A percentile compares a stretch with the other conserved stretches of the same genome.
These are phyloP conservation scores for Brevimyrus niger DNA, from an alignment of 2,113 vertebrate genomes.

Conservation along the genomic window DNA sequence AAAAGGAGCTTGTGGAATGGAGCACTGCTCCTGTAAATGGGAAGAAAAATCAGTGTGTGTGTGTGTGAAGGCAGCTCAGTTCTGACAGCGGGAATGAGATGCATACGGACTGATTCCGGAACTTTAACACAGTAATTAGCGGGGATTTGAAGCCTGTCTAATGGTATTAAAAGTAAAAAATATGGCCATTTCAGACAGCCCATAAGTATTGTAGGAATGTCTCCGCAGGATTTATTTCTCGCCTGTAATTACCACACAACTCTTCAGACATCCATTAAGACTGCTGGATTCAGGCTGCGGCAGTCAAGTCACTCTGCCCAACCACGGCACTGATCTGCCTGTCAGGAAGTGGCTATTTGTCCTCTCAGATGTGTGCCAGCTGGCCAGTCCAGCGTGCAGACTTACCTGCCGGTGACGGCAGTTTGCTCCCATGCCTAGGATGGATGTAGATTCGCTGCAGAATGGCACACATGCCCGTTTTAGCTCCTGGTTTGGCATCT, in stretches of 20 bases:
- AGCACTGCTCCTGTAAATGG: not conserved
- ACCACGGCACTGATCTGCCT: conserved; percentile 23
- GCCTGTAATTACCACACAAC: not conserved
- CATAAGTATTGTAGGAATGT: not conserved
- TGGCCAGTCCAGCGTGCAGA: not conserved
- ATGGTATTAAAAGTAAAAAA: not conserved
- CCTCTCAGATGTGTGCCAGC: not conserved
- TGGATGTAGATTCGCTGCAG: not conserved
- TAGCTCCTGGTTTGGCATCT: not conserved
- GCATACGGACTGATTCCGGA: not conserved
- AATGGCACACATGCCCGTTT: conserved; percentile 16
- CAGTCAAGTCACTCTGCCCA: conserved; percentile 19
- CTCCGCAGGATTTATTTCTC: not conserved
- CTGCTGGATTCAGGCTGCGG: not conserved
- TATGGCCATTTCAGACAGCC: not conserved
- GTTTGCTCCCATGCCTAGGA: not conserved
- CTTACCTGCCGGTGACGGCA: not conserved
- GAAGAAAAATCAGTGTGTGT: not conserved
- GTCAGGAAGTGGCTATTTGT: not conserved
- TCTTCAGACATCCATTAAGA: not conserved
- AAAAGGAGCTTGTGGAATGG: not conserved
- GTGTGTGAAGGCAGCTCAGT: not conserved
- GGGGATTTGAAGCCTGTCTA: not conserved
- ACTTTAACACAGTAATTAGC: not conserved
- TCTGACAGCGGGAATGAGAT: not conserved